Base-by-base conservation (phyloP, 2,797 vertebrate genomes). In the Limnodromus scolopaceus region DNA sequence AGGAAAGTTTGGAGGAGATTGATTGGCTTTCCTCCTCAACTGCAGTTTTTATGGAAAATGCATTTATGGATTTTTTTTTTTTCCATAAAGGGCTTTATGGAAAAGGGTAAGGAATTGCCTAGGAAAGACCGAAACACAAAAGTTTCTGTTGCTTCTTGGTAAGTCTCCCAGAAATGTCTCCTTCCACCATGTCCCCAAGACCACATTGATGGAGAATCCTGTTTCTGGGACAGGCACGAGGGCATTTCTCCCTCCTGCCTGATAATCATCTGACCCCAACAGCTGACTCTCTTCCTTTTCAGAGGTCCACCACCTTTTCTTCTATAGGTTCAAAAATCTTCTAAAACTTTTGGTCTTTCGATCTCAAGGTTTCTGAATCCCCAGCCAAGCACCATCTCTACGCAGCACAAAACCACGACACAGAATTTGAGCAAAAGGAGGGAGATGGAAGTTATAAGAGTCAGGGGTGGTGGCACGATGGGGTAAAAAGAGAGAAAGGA, bases 361-460 rank as follows among this genome's bases (percentile, higher is more conserved):
- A 23, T 34, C 27, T 84, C 32, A 25, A 43, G 78, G 63, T 19
- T 3, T 77, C 25, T 54, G 23, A 71, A 64, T 18, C 39, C 27
- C 19, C 9, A 39, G 54, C 46, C 69, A 80, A 91, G 71, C 39
- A 68, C 15, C 22, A 55, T 10, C 38, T 82, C 51, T 5, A 9
- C 0, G 0, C n/a, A 54, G 48, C 0, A 0, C 11, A 60, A 82
- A 69, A 24, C 22, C 61, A 83, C 5, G 7, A 48, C 4, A 9
- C 0, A 12, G 45, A 3, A 34, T 70, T 10, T 45, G 58, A 92
- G 39, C 17, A 69, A 61, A 49, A 77, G 54, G 14, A 49, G 34
- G 54, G n/a, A 87, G 53, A 32, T 9, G 25, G 78, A 88, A 80
- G 15, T 28, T 30, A 4, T 9, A 54, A 14, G 11, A 55, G 25